These are phyloP conservation scores for Bruchidius siliquastri DNA, from an alignment of 2,888 invertebrate genomes.

Conservation along the genomic window DNA sequence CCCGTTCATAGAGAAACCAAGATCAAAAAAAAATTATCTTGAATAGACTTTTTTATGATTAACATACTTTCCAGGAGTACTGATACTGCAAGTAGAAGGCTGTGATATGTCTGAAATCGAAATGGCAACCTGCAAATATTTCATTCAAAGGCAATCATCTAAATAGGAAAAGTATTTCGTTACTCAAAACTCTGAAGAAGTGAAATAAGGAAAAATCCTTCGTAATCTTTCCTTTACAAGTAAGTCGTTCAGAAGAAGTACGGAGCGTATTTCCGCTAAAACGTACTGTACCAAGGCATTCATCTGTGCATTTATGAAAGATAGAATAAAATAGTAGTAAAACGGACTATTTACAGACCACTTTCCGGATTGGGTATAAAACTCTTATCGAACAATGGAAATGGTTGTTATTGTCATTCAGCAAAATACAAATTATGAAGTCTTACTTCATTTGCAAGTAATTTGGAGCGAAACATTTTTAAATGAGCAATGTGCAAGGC, in stretches of 20 bases:
- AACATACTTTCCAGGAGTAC: too few species aligned
- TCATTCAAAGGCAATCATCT: too few species aligned
- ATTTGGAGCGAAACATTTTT: background rate
- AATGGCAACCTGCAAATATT: too few species aligned
- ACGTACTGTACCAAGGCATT: background rate
- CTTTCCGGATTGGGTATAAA: background rate
- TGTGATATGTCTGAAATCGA: too few species aligned
- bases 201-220: background rate
- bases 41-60: too few species aligned
- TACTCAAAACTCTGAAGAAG: background rate
- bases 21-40: too few species aligned
- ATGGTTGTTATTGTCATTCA: background rate
- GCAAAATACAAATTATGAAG: background rate
- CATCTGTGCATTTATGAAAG: background rate
- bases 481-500: too few species aligned
- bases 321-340: background rate
- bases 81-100: too few species aligned
- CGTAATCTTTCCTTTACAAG: background rate
- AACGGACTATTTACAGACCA: background rate
- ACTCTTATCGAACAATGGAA: background rate
- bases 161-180: too few species aligned
- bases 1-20: too few species aligned
- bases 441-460: background rate
- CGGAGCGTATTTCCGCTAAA: background rate
- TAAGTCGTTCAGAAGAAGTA: background rate